phyloP scores from a whole-genome alignment of 2,888 invertebrate genomes.

The Acrobasis repandana region DNA sequence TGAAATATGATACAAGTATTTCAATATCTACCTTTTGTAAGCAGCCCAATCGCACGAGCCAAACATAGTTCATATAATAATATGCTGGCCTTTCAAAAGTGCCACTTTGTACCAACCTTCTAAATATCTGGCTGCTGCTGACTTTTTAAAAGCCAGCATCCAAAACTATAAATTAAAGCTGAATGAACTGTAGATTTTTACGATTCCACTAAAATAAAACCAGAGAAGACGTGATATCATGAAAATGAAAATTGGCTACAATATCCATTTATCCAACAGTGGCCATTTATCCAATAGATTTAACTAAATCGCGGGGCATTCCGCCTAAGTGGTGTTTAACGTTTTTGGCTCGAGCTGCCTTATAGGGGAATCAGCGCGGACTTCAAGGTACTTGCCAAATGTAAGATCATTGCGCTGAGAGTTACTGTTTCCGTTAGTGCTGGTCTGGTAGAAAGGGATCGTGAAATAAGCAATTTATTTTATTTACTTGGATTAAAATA shows the following conservation, averaged over 20 bases:
- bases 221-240: no score
- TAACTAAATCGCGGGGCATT: neutral
- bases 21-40: no score
- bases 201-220: neutral
- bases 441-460: neutral
- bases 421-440: neutral
- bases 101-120: no score
- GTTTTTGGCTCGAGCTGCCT: neutral
- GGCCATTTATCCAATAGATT: constrained; percentile 2
- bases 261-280: neutral
- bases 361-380: neutral
- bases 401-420: neutral
- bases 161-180: no score
- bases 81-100: no score
- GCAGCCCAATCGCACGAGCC: no score
- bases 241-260: neutral
- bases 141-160: no score
- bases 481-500: neutral
- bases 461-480: neutral
- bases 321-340: neutral
- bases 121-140: no score
- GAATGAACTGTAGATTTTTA: neutral
- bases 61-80: no score
- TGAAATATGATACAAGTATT: no score
- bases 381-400: neutral